phyloP scores from a whole-genome alignment of 2,113 vertebrate species.

The Numenius arquata region DNA sequence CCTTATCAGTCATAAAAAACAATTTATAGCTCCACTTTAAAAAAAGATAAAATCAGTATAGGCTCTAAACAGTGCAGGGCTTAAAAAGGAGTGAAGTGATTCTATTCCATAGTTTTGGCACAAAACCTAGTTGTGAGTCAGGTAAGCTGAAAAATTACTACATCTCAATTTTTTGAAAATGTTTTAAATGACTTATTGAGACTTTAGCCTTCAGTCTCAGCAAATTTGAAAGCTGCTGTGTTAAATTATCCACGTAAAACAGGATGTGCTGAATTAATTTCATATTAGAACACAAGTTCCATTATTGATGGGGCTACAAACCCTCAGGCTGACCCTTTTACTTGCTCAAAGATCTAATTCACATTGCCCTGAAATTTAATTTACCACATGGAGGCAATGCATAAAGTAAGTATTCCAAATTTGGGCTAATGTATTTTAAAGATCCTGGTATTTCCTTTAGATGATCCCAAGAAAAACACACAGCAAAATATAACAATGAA shows the following conservation, averaged over 20 bases:
- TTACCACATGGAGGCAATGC: neutral
- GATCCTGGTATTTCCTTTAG: neutral
- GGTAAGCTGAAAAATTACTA: neutral
- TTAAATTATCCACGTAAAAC: constrained; percentile 1
- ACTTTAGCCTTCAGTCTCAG: neutral
- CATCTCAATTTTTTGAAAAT: neutral
- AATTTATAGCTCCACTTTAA: neutral
- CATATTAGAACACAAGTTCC: neutral
- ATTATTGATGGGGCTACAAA: neutral
- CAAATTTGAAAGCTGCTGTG: neutral
- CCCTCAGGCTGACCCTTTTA: neutral
- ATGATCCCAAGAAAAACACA: neutral
- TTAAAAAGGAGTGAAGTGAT: neutral
- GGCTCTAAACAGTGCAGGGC: neutral
- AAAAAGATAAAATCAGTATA: neutral
- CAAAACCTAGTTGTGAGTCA: neutral
- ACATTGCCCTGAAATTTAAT: neutral
- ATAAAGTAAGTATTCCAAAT: neutral
- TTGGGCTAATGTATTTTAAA: neutral
- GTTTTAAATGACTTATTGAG: neutral
- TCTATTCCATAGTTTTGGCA: neutral
- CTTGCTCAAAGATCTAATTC: neutral
- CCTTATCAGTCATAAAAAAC: constrained; percentile 3
- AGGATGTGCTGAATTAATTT: constrained; percentile 42
- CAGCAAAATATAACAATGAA: neutral